Conservation (phyloP, 2,888 invertebrate species). For the Sisyra terminalis region DNA sequence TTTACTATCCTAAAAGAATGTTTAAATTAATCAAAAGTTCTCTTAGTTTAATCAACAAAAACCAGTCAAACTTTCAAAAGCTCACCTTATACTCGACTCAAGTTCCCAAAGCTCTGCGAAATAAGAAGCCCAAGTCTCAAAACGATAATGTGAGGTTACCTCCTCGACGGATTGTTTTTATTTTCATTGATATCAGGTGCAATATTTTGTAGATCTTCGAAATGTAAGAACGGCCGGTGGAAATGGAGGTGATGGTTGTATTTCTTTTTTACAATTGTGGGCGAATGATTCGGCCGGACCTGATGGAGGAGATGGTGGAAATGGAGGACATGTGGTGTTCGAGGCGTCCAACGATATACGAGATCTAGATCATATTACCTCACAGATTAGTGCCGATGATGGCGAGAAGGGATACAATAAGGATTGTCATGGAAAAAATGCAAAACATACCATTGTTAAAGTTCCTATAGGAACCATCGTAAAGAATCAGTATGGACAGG, state of each 20-base stretch:
- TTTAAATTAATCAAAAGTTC: too few relatives aligned
- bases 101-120: constrained; percentile 25
- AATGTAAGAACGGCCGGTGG: constrained; percentile 59
- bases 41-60: too few relatives aligned
- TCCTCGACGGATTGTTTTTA: neutral
- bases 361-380: constrained; percentile 49
- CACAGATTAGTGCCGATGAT: constrained; percentile 40
- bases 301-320: constrained; percentile 92
- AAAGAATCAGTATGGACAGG: constrained; percentile 33
- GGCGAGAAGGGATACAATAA: constrained; percentile 61
- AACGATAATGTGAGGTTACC: constrained; percentile 16
- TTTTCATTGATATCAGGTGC: constrained; percentile 22
- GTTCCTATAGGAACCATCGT: constrained; percentile 76
- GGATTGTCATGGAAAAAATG: constrained; percentile 71
- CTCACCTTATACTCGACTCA: constrained; percentile 11
- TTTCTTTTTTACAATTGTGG: constrained; percentile 71
- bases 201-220: constrained; percentile 56
- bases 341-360: constrained; percentile 48
- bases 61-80: too few relatives aligned
- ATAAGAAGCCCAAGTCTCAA: constrained; percentile 29
- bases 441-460: constrained; percentile 46
- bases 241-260: constrained; percentile 82
- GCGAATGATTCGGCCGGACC: constrained; percentile 83
- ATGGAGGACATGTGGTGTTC: constrained; percentile 88
- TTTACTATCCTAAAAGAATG: too few relatives aligned